Evolutionary conservation across 2,888 invertebrate species (phyloP), one percentile per base, ranked within the genome.

Genomic region (Augochlorella aurata): DNA sequence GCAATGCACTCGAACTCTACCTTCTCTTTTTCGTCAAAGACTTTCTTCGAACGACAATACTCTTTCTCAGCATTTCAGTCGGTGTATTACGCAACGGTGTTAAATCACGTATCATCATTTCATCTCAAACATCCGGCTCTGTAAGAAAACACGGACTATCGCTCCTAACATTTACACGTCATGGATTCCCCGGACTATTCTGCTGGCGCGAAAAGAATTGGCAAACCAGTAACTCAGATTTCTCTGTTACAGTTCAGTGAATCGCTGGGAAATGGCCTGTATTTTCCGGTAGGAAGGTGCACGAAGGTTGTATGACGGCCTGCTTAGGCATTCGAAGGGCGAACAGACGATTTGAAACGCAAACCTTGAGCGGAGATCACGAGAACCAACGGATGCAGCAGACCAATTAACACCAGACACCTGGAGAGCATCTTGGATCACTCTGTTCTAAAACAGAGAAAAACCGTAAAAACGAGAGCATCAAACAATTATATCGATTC

Each of bases 331-430:
- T 74, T 54, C 49, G 4, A 29, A 71, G 29, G 18, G 24, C 52
- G 18, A 16, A 38, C n/a, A 50, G 21, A 9, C n/a, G 58, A 71
- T 69, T 68, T 10, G 3, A 72, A 61, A 14, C 29, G 29, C 86
- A 49, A 84, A 88, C 87, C 87, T 88, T 88, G 84, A 75, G 84
- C 83, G 7, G 74, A 81, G 10, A 69, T 76, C 63, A 70, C 21
- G 29, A 54, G 58, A 10, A 77, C 38, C 52, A 69, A 45, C 38
- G 82, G 67, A 58, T 83, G 79, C 21, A 80, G 21, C 2, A 82
- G 21, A 18, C 63, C 68, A 49, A 79, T 21, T 54, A 85, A 45
- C 18, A 29, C 61, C 50, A 82, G 29, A 29, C 70, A 47, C 18
- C 1, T 1, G 24, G 66, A 45, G 72, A 67, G 45, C 82, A 82